Base-by-base conservation (phyloP, 2,113 vertebrate species). In the Propithecus coquereli region DNA sequence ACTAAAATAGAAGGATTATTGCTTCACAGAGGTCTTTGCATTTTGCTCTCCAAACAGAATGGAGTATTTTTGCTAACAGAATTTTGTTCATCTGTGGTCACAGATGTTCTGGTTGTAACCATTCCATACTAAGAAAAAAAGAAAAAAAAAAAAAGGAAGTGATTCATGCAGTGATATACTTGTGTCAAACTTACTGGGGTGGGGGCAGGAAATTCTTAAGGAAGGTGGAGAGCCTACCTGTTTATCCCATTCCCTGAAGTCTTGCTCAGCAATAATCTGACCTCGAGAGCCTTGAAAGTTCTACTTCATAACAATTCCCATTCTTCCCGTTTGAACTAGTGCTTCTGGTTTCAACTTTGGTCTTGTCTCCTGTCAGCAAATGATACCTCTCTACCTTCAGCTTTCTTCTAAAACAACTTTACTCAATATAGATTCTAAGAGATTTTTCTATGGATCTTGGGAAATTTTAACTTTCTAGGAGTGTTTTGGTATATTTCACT, bases 211-310 rank as follows among this genome's bases (percentile, higher is more conserved):
- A 23, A 34, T 65, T 92, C 18, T 65, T 14, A 71, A 30, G 3
- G 20, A 30, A n/a, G 2, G 0, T 16, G 11, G 14, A 13, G 17
- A 11, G 16, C 32, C 7, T 52, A 23, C 47, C 18, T 11, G 8
- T 61, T 82, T n/a, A 76, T 12, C 13, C 4, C 37, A 10, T 5
- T 32, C 1, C 1, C 5, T 27, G 6, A 8, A 22, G 10, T 45
- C 8, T 34, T 59, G 37, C 2, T 76, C 65, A 76, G 25, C 18
- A 37, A 37, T 17, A 92, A 92, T 30, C 47, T n/a, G 25, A 34
- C 59, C 59, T 63, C 10, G 25, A 63, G 25, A 63, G 54, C 12
- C 32, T 80, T 37, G 18, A 79, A 45, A 45, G 66, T 50, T 37
- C 32, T 68, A 0, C 3, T 92, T 25, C 6, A 10, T 61, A 45